phyloP scores from a whole-genome alignment of 1,140 invertebrate genomes.

The Drosophila tani region DNA sequence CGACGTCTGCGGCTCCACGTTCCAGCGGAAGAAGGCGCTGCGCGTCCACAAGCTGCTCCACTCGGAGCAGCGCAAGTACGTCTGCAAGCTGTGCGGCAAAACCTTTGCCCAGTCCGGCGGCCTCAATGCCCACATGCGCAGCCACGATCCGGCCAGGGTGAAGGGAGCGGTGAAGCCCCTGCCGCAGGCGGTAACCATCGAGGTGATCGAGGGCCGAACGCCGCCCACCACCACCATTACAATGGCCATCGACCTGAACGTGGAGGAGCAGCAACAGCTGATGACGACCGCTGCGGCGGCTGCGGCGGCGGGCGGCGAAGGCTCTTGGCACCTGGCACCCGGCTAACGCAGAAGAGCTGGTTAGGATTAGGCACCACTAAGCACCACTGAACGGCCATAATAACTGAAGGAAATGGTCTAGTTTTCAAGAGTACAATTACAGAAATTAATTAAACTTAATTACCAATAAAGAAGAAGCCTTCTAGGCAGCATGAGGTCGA shows the following conservation, averaged over 20 bases:
- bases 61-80: constrained; percentile 86
- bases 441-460: background rate
- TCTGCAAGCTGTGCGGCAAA: constrained; percentile 86
- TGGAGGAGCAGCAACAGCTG: constrained; percentile 10
- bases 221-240: constrained; percentile 36
- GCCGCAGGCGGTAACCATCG: constrained; percentile 15
- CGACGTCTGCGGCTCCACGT: constrained; percentile 85
- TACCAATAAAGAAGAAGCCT: background rate
- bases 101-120: constrained; percentile 87
- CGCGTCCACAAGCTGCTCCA: constrained; percentile 78
- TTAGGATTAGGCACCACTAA: background rate
- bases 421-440: constrained; percentile 10
- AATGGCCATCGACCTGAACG: constrained; percentile 38
- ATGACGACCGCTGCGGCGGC: background rate
- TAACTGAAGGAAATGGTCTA: background rate
- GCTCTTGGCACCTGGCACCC: constrained; percentile 11
- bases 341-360: background rate
- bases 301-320: background rate
- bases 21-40: constrained; percentile 76
- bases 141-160: constrained; percentile 75
- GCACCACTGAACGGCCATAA: constrained; percentile 3
- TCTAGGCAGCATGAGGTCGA: background rate
- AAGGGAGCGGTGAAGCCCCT: constrained; percentile 21
- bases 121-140: constrained; percentile 86
- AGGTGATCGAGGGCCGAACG: constrained; percentile 16